Evolutionary conservation across 1,140 invertebrate genomes (phyloP).

Genomic region (Lepidurus arcticus): DNA sequence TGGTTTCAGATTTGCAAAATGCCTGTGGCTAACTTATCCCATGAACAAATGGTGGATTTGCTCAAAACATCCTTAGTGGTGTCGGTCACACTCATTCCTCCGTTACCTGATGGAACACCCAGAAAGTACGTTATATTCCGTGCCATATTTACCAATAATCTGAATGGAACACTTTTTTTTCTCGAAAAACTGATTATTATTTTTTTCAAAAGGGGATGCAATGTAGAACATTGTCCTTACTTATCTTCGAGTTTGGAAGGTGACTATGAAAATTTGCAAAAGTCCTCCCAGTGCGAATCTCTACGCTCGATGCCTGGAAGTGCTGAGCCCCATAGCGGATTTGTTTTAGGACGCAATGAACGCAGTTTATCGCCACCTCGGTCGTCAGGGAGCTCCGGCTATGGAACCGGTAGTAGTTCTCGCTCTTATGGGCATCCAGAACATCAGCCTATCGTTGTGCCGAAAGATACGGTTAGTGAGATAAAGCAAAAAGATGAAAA

Average conservation of each 20-base stretch:
- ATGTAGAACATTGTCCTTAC: conserved; percentile 62
- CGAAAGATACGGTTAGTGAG: conserved; percentile 24
- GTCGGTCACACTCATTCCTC: conserved; percentile 75
- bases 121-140: conserved; percentile 25
- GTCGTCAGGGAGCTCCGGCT: conserved; percentile 73
- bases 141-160: conserved; percentile 22
- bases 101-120: conserved; percentile 44
- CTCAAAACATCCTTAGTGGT: conserved; percentile 83
- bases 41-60: conserved; percentile 91
- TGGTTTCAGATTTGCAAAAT: conserved; percentile 68
- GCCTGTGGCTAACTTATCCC: conserved; percentile 78
- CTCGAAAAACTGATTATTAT: conserved; percentile 24
- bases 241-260: conserved; percentile 57
- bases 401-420: conserved; percentile 71
- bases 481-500: background rate
- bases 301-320: conserved; percentile 24
- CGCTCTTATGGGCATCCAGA: conserved; percentile 49
- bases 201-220: conserved; percentile 55
- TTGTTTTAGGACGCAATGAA: conserved; percentile 50
- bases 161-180: conserved; percentile 1
- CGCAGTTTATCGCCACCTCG: conserved; percentile 72
- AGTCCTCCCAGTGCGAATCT: conserved; percentile 25
- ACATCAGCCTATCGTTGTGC: conserved; percentile 7
- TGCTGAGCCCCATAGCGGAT: conserved; percentile 33
- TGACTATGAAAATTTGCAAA: conserved; percentile 51